Conservation (phyloP, 2,888 invertebrate species). For the Odontothrips loti region DNA sequence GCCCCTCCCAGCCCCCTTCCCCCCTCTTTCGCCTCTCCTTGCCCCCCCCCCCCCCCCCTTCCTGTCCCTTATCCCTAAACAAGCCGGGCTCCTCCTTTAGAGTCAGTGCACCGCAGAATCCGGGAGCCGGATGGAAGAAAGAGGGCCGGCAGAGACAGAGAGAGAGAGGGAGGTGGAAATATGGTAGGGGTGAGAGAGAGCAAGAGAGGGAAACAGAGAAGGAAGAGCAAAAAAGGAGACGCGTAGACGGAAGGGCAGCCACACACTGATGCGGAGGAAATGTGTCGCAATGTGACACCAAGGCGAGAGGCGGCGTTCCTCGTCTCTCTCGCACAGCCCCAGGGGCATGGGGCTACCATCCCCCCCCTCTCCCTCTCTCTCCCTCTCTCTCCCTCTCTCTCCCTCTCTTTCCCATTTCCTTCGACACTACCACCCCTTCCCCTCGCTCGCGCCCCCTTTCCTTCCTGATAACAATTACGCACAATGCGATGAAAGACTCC, state of each 20-base stretch:
- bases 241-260: not conserved
- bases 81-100: too few species aligned
- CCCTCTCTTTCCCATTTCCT: not conserved
- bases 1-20: not conserved
- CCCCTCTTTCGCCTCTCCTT: not conserved
- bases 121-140: not conserved
- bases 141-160: not conserved
- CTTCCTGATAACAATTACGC: too few species aligned
- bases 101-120: too few species aligned
- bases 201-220: not conserved
- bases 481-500: too few species aligned
- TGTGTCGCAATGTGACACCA: constrained; percentile 21
- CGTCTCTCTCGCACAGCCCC: too few species aligned
- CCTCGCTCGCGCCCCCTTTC: too few species aligned
- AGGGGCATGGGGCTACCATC: not conserved
- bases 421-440: too few species aligned
- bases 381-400: not conserved
- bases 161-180: not conserved
- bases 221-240: not conserved
- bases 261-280: constrained; percentile 7
- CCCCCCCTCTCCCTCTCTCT: not conserved
- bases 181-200: constrained; percentile 10
- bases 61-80: too few species aligned
- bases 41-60: not conserved
- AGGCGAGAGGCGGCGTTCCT: not conserved